phyloP scores from a whole-genome alignment of 1,140 invertebrate genomes.

The Hypsibius dujardini region DNA sequence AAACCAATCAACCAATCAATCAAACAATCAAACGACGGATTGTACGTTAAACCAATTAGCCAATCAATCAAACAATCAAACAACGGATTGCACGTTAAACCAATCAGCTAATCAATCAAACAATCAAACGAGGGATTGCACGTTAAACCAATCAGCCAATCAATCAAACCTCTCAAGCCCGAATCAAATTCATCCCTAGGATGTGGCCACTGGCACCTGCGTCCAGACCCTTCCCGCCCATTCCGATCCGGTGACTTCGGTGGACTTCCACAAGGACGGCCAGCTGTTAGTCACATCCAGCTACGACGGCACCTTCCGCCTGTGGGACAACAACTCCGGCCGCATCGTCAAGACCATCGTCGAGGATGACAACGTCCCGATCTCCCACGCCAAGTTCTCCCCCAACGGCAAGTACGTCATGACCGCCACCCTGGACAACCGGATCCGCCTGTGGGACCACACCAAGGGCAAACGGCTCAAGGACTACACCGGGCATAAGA shows the following conservation, averaged over 20 bases:
- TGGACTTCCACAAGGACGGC: conserved; percentile 92
- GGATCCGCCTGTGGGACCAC: conserved; percentile 75
- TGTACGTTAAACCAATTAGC: too few species aligned
- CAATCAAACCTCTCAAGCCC: neutral
- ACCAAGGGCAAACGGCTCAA: conserved; percentile 83
- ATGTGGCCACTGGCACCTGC: conserved; percentile 95
- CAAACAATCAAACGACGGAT: too few species aligned
- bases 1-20: too few species aligned
- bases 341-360: conserved; percentile 94
- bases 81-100: neutral
- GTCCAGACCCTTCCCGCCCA: conserved; percentile 94
- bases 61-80: neutral
- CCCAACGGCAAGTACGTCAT: conserved; percentile 99
- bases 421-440: conserved; percentile 92
- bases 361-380: conserved; percentile 76
- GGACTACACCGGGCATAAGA: conserved; percentile 91
- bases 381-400: conserved; percentile 98
- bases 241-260: conserved; percentile 94
- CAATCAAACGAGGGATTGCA: neutral
- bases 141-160: neutral
- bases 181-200: conserved; percentile 38
- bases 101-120: neutral
- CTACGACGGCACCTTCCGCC: conserved; percentile 79
- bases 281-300: conserved; percentile 93
- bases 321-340: conserved; percentile 97